Base-by-base conservation (phyloP, 1,140 invertebrate genomes). In the Papilio glaucus region DNA sequence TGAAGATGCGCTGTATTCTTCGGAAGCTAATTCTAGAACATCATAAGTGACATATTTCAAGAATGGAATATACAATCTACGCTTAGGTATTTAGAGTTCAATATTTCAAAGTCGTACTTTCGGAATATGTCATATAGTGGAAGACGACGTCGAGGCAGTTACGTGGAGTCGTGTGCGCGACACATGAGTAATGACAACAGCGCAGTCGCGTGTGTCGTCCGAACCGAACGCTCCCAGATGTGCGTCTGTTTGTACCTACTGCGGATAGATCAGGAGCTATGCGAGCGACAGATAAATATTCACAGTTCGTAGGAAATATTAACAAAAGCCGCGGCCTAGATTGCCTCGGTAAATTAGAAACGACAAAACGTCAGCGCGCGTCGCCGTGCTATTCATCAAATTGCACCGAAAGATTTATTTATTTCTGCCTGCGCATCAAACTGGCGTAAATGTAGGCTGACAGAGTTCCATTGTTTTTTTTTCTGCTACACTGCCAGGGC, bases 111-210 rank as follows among this genome's bases (percentile, higher is more conserved):
- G 62, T 60, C 53, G 49, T 72, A 67, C 10, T 72, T 60, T 74
- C 12, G 72, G 81, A 76, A 84, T 89, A 77, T 80, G 85, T 77
- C 83, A 81, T 85, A 85, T 83, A 76, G 81, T 78, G 76, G 74
- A 80, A 72, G 79, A 78, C 78, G 76, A 84, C 77, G 72, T 78
- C 72, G 72, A 75, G 73, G 77, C 79, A 80, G 82, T 77, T 87
- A 79, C 80, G 82, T 87, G 82, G 82, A 88, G 85, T 88, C 88
- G 86, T 92, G 88, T 90, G 85, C 85, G 83, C 86, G 89, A 90
- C 88, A 89, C 78, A 92, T 92, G 89, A 92, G 87, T 92, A 91
- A 92, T 92, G 90, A 90, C 89, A 91, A 91, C 86, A 90, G 85
- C 83, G 85, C 85, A 87, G 82, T 79, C 78, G 81, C 83, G 86